Base-by-base conservation (phyloP, 1,140 invertebrate genomes). In the Sinonovacula constricta region DNA sequence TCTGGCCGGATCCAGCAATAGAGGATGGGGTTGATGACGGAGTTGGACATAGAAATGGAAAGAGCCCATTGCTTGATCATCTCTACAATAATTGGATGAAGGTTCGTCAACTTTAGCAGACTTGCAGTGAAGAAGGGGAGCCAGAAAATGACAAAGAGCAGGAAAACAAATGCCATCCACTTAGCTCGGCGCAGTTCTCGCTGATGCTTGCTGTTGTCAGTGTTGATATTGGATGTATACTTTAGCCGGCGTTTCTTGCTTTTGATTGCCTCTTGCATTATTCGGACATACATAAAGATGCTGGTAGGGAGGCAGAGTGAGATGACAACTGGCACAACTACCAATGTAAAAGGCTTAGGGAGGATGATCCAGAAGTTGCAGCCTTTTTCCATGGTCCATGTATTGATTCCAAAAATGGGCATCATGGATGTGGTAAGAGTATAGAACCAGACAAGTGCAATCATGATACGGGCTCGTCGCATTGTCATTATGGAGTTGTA, bases 1-100 rank as follows among this genome's bases (percentile, higher is more conserved):
- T 59, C 56, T 15, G 22, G 26, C 33, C 62, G n/a, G 3, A 65
- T n/a, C 62, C 62, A 65, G n/a, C 62, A 65, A 18, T 39, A 39
- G 14, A 33, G 18, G 26, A 65, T 33, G 33, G 34, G 30, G 34
- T 65, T 65, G 18, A 65, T 31, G 4, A 22, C 14, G 3, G 34
- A 65, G 34, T 59, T 59, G 2, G 18, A 65, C 62, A 65, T 34
- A 30, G 34, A 14, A 33, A 65, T 12, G 26, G 62, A n/a, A 12
- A 65, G 14, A 33, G 30, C 34, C 12, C 18, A 34, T 15, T 34
- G n/a, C 30, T 34, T 65, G n/a, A 65, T 65, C n/a, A 33, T 65
- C 26, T 65, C 62, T 31, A 34, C 34, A 12, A 65, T 28, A 3
- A 59, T n/a, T 59, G 2, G 56, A 7, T 22, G 28, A 59, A 28